Evolutionary conservation across 2,113 vertebrate species (phyloP).

Genomic region (Cheilinus undulatus): DNA sequence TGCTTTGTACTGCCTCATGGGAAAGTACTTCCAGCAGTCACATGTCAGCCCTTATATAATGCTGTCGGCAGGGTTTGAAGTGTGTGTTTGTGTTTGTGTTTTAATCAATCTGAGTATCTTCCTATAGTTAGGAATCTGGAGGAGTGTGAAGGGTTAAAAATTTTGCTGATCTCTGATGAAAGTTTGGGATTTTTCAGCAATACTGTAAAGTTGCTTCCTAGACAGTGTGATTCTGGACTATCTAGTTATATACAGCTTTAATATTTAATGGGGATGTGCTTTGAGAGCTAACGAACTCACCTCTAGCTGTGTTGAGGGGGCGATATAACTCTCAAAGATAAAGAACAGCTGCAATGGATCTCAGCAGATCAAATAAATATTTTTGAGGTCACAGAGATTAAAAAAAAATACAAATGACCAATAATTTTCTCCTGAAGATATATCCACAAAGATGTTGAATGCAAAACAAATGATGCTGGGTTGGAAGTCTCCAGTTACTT

Average conservation of each 20-base stretch:
- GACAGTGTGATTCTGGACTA: slow-evolving; percentile 27
- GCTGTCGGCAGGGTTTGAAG: slow-evolving; percentile 33
- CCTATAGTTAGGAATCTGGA: no score
- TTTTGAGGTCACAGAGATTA: neutral
- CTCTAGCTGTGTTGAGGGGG: slow-evolving; percentile 19
- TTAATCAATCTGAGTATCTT: no score
- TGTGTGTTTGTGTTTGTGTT: no score
- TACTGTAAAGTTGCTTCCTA: slow-evolving; percentile 13
- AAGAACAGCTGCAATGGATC: neutral
- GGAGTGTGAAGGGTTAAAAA: neutral
- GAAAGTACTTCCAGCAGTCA: slow-evolving; percentile 65
- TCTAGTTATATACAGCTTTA: slow-evolving; percentile 36
- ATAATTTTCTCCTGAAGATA: neutral
- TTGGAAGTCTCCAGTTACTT: neutral
- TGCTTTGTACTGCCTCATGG: slow-evolving; percentile 63
- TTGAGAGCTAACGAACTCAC: slow-evolving; percentile 31
- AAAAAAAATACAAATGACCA: neutral
- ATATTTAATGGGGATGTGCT: slow-evolving; percentile 32
- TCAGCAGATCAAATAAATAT: neutral
- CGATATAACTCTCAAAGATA: neutral
- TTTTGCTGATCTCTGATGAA: slow-evolving; percentile 25
- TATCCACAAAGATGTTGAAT: neutral
- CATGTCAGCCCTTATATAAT: slow-evolving; percentile 65
- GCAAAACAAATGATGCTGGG: neutral
- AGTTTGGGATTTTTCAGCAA: slow-evolving; percentile 36